These are phyloP conservation scores for Zeugodacus cucurbitae DNA, from an alignment of 1,140 invertebrate genomes.

Conservation along the genomic window DNA sequence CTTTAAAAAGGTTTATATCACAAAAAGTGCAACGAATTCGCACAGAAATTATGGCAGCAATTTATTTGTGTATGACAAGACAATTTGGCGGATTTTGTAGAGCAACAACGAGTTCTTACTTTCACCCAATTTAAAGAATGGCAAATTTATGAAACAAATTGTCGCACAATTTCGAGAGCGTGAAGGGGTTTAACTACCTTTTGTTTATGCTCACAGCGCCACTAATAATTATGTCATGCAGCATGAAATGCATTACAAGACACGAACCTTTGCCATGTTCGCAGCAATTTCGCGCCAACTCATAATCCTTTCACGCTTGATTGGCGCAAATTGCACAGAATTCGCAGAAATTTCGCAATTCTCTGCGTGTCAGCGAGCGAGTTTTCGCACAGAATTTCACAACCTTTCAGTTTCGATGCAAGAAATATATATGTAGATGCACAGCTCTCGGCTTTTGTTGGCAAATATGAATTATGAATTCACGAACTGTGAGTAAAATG, in stretches of 20 bases:
- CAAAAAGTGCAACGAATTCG: neutral
- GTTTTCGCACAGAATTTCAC: neutral
- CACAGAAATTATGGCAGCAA: neutral
- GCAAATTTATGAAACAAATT: neutral
- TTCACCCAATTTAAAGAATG: neutral
- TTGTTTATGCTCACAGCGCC: neutral
- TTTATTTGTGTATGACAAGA: neutral
- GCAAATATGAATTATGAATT: constrained; percentile 32
- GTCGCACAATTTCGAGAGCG: neutral
- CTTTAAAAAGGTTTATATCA: neutral
- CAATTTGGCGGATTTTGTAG: neutral
- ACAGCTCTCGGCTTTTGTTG: neutral
- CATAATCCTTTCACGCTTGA: constrained; percentile 34
- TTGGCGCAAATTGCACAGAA: neutral
- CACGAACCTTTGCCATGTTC: neutral
- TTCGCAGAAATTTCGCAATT: neutral
- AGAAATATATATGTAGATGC: neutral
- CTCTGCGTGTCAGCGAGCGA: neutral
- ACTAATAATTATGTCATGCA: constrained; percentile 1
- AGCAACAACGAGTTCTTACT: neutral
- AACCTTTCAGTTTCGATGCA: neutral
- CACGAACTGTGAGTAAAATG: neutral
- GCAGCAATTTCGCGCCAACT: neutral
- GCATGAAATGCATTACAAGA: neutral
- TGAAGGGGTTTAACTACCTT: constrained; percentile 7